phyloP scores from a whole-genome alignment of 2,888 invertebrate genomes.

The Litoditis marina region DNA sequence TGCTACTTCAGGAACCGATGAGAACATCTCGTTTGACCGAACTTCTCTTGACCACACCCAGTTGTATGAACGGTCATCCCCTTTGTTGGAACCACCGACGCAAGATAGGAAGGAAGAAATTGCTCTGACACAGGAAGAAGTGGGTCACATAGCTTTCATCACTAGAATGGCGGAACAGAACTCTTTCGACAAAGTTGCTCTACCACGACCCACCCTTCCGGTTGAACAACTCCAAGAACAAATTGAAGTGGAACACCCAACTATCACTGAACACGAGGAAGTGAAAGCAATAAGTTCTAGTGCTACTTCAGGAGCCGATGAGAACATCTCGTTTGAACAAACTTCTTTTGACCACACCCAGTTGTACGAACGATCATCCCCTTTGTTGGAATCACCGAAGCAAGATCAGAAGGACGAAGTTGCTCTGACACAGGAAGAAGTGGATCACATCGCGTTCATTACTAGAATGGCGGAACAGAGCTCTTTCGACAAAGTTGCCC shows the following conservation, averaged over 20 bases:
- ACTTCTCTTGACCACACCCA: constrained; percentile 8
- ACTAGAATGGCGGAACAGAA: constrained; percentile 21
- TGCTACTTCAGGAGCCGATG: constrained; percentile 28
- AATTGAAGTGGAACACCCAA: too few species aligned
- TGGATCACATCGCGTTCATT: constrained; percentile 27
- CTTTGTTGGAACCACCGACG: constrained; percentile 4
- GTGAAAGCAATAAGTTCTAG: constrained; percentile 5
- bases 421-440: constrained; percentile 16
- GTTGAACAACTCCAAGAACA: neutral
- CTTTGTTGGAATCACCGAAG: neutral
- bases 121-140: constrained; percentile 22
- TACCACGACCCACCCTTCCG: constrained; percentile 9
- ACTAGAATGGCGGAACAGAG: constrained; percentile 22
- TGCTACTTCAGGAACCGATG: constrained; percentile 28
- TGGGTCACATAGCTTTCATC: constrained; percentile 28
- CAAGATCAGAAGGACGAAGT: neutral
- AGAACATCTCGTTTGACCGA: constrained; percentile 12
- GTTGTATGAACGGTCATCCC: constrained; percentile 11
- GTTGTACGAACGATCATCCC: constrained; percentile 8
- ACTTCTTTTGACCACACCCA: neutral
- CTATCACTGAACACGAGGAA: neutral
- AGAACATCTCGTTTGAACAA: constrained; percentile 17
- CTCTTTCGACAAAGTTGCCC: constrained; percentile 15
- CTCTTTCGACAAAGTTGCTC: constrained; percentile 15
- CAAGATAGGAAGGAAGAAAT: neutral